Evolutionary conservation across 53 echinoderm and acorn worm species (phyloP).

Genomic region (Antedon mediterranea): DNA sequence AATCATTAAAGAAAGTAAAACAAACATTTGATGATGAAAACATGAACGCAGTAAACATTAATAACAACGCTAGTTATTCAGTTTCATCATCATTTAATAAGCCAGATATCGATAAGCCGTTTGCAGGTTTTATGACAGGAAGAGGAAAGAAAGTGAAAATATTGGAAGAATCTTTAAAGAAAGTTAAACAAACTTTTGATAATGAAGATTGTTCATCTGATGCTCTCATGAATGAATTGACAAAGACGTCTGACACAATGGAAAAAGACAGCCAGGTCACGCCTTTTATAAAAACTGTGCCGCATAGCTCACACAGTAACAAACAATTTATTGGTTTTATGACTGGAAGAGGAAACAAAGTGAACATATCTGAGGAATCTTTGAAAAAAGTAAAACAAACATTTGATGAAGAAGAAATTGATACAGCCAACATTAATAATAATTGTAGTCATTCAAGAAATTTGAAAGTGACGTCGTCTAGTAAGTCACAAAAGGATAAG

Average conservation of each 20-base stretch:
- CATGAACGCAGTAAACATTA: no score
- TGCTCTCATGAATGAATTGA: background rate
- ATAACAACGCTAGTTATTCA: no score
- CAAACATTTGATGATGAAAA: conserved; percentile 10
- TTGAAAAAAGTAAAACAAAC: background rate
- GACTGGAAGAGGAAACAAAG: conserved; percentile 47
- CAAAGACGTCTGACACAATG: background rate
- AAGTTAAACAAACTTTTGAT: conserved; percentile 11
- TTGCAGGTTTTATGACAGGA: conserved; percentile 38
- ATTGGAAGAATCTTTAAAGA: conserved; percentile 25
- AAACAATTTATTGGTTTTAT: conserved; percentile 25
- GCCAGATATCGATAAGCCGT: background rate
- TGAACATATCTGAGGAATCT: conserved; percentile 21
- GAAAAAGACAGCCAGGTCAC: background rate
- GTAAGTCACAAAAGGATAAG: background rate
- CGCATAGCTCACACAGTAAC: background rate
- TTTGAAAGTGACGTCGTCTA: conserved; percentile 4
- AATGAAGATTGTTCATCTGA: background rate
- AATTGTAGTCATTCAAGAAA: no score
- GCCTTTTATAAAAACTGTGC: no score
- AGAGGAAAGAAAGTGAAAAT: conserved; percentile 21
- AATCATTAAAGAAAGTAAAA: conserved; percentile 37
- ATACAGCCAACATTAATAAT: no score
- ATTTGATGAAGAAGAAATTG: background rate
- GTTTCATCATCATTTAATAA: background rate